These are phyloP conservation scores for Andrena bucephala DNA, from an alignment of 2,888 invertebrate genomes.

Conservation along the genomic window DNA sequence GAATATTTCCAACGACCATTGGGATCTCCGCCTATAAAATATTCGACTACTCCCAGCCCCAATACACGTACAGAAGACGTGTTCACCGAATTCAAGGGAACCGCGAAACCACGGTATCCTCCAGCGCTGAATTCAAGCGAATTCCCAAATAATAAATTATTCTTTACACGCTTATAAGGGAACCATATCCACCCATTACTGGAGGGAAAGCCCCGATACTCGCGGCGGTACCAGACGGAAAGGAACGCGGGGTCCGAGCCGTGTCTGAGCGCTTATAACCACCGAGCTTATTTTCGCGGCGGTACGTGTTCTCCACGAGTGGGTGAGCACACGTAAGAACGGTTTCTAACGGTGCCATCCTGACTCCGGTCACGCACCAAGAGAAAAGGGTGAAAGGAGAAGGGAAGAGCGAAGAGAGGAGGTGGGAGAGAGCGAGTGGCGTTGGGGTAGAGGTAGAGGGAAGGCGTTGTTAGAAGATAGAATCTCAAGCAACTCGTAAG, in stretches of 20 bases:
- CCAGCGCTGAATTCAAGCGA: background rate
- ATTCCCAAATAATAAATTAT: slow-evolving; percentile 14
- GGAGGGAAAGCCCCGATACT: slow-evolving; percentile 11
- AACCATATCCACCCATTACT: background rate
- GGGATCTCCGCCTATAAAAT: too few relatives aligned
- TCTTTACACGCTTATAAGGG: background rate
- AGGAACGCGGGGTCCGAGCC: slow-evolving; percentile 25
- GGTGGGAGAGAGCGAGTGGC: background rate
- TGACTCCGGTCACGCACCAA: slow-evolving; percentile 79
- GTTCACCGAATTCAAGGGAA: background rate
- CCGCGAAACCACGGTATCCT: background rate
- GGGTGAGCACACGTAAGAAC: slow-evolving; percentile 71
- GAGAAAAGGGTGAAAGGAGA: slow-evolving; percentile 19
- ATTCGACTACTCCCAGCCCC: too few relatives aligned
- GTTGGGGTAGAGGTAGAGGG: background rate
- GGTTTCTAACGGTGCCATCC: slow-evolving; percentile 77
- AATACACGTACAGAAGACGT: too few relatives aligned
- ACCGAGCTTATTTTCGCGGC: slow-evolving; percentile 72
- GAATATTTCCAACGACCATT: too few relatives aligned
- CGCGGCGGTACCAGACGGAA: slow-evolving; percentile 18
- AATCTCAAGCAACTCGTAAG: slow-evolving; percentile 66
- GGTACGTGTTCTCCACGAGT: slow-evolving; percentile 72
- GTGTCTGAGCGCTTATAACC: slow-evolving; percentile 60
- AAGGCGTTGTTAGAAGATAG: slow-evolving; percentile 65
- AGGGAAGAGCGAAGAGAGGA: slow-evolving; percentile 17